phyloP scores from a whole-genome alignment of 2,113 vertebrate genomes.

The Panthera uncia region DNA sequence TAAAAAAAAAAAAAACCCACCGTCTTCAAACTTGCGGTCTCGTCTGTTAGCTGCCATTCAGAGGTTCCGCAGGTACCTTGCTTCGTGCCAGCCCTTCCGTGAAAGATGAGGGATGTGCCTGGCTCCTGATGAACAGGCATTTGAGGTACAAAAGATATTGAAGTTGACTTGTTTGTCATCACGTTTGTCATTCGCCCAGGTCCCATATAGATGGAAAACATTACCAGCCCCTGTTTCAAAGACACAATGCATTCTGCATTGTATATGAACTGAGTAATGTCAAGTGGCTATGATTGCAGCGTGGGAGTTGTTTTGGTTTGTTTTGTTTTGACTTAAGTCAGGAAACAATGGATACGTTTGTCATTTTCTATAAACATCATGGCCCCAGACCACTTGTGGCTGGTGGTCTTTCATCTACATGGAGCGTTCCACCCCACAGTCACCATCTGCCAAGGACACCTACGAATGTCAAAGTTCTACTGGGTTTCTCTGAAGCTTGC shows the following conservation, averaged over 20 bases:
- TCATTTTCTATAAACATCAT: slow-evolving; percentile 62
- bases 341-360: slow-evolving; percentile 68
- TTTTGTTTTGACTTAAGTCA: slow-evolving; percentile 56
- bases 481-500: slow-evolving; percentile 58
- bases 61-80: not conserved
- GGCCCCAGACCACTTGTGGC: slow-evolving; percentile 8
- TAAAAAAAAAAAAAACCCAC: not conserved
- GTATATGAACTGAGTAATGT: slow-evolving; percentile 44
- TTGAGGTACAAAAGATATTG: slow-evolving; percentile 23
- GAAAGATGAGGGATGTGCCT: not conserved
- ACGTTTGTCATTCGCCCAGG: not conserved
- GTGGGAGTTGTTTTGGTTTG: slow-evolving; percentile 60
- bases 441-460: not conserved
- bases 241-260: slow-evolving; percentile 43
- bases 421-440: not conserved
- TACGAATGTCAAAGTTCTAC: slow-evolving; percentile 42
- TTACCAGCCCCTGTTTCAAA: slow-evolving; percentile 34
- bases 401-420: slow-evolving; percentile 27
- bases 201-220: slow-evolving; percentile 1
- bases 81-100: not conserved
- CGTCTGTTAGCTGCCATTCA: not conserved
- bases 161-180: slow-evolving; percentile 18
- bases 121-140: not conserved
- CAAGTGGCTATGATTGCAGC: slow-evolving; percentile 43
- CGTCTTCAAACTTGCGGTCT: not conserved